Evolutionary conservation across 2,888 invertebrate genomes (phyloP).

Genomic region (Amiota mariae): DNA sequence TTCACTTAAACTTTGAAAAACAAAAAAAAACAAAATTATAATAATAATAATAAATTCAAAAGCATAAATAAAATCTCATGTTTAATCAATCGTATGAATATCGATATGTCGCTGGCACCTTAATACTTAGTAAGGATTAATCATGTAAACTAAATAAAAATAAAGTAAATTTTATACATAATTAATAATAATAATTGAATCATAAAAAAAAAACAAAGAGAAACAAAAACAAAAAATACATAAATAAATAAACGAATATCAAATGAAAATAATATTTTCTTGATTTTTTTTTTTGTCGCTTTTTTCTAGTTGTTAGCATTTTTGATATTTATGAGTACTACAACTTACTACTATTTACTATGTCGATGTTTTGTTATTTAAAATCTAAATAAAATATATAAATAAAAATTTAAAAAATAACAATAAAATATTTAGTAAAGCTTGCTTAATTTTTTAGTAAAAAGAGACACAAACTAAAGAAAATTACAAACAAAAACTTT

Average conservation of each 20-base stretch:
- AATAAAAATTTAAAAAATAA: constrained; percentile 31
- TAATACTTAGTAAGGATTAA: too few relatives aligned
- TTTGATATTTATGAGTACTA: constrained; percentile 17
- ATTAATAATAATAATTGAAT: too few relatives aligned
- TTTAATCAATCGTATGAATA: too few relatives aligned
- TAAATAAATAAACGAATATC: not conserved
- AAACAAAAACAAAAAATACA: not conserved
- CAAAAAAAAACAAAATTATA: too few relatives aligned
- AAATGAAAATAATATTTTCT: not conserved
- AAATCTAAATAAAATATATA: constrained; percentile 9
- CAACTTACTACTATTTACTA: not conserved
- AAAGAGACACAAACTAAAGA: too few relatives aligned
- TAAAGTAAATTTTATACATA: too few relatives aligned
- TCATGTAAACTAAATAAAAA: too few relatives aligned
- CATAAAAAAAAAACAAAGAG: not conserved
- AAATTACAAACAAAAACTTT: constrained; percentile 10
- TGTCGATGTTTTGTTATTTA: constrained; percentile 23
- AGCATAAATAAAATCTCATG: too few relatives aligned
- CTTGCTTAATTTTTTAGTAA: constrained; percentile 43
- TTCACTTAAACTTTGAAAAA: too few relatives aligned
- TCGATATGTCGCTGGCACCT: too few relatives aligned
- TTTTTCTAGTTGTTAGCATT: not conserved
- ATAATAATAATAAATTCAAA: too few relatives aligned
- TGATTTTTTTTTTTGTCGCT: not conserved
- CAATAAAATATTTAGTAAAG: constrained; percentile 31